Percentiles rank a stretch among this genome's conserved stretches.
Conservation (phyloP, 2,113 vertebrate genomes). For the Semnopithecus entellus region DNA sequence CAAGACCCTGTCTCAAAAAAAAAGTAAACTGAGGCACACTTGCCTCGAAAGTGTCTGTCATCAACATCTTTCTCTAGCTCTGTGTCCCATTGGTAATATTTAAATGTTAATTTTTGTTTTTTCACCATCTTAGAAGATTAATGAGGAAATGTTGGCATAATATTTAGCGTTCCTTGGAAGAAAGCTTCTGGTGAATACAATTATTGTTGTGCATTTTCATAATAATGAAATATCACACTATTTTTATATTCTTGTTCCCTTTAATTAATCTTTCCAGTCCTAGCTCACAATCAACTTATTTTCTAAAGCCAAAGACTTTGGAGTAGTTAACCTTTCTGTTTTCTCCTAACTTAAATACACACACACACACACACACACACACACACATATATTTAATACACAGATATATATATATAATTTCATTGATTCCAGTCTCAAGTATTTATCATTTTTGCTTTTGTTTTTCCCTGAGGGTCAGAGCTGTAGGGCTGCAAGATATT, state of each 20-base stretch:
- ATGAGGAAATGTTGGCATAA: conserved; percentile 61
- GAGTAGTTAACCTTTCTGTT: neutral
- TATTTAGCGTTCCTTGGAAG: conserved; percentile 56
- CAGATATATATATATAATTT: neutral
- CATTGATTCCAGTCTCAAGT: neutral
- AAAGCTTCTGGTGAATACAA: conserved; percentile 63
- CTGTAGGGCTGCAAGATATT: neutral
- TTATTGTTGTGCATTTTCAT: conserved; percentile 61
- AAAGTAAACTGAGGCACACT: neutral
- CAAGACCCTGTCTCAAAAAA: no score
- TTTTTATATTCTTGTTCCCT: conserved; percentile 52
- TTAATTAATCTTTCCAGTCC: conserved; percentile 43
- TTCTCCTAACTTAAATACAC: neutral
- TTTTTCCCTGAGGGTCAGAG: neutral
- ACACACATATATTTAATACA: neutral
- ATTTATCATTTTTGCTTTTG: neutral
- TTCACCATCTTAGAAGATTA: conserved; percentile 51
- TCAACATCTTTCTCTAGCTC: neutral
- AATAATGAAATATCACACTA: conserved; percentile 57
- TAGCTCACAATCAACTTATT: neutral
- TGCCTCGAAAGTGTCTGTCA: neutral
- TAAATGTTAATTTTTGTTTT: conserved; percentile 33
- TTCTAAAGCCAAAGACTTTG: conserved; percentile 38
- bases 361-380: neutral
- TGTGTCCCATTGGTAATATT: neutral